phyloP scores from a whole-genome alignment of 1,140 invertebrate species.

The Trachelipus rathkii region DNA sequence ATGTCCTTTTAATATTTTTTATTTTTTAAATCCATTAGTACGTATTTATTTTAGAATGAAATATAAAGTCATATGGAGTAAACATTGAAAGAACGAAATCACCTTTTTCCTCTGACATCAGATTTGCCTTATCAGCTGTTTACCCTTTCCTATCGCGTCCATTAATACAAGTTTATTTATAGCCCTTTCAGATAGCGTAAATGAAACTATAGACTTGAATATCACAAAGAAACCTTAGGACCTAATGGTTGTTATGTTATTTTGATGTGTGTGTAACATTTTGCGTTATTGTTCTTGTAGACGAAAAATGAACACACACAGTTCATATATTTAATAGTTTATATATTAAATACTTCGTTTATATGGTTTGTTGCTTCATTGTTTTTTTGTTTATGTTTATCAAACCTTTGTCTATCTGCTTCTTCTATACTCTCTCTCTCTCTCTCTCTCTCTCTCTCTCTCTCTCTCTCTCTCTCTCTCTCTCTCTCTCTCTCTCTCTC shows the following conservation, averaged over 20 bases:
- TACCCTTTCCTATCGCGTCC: background rate
- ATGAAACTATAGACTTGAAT: background rate
- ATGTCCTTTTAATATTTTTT: too few relatives aligned
- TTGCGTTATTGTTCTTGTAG: too few relatives aligned
- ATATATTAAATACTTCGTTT: too few relatives aligned
- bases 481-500: too few relatives aligned
- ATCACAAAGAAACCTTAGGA: background rate
- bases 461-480: too few relatives aligned
- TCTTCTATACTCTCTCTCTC: too few relatives aligned
- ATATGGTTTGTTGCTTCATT: too few relatives aligned
- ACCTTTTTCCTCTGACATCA: background rate
- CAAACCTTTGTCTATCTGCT: too few relatives aligned
- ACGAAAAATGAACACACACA: too few relatives aligned
- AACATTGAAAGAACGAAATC: background rate
- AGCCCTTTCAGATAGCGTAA: background rate
- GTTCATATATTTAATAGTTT: too few relatives aligned
- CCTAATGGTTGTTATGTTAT: background rate
- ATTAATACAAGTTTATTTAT: conserved; percentile 10
- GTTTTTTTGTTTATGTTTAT: too few relatives aligned
- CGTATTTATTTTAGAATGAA: background rate
- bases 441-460: too few relatives aligned
- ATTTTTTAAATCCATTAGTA: background rate
- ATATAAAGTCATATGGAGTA: background rate
- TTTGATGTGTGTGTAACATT: background rate
- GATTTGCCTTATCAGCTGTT: background rate